A percentile compares a stretch with the other conserved stretches of the same genome.
Evolutionary conservation across 1,140 invertebrate genomes (phyloP).

Genomic region (Leptopilina clavipes): DNA sequence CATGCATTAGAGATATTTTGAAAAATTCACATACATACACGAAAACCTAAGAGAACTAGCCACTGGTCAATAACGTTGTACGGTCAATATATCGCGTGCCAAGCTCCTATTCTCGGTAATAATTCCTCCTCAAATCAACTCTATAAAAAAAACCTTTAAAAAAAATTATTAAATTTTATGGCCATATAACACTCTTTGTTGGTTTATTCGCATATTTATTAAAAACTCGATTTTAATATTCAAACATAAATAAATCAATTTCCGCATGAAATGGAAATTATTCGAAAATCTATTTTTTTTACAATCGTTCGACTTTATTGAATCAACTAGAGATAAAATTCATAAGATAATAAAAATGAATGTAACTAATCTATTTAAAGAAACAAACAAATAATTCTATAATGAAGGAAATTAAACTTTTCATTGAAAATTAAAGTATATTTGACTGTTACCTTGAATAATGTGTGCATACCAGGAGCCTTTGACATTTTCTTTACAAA

Average conservation of each 20-base stretch:
- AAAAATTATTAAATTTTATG: conserved; percentile 54
- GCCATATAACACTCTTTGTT: not conserved
- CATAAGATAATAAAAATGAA: not conserved
- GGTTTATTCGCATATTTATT: not conserved
- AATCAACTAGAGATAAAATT: too few species aligned
- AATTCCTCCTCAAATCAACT: conserved; percentile 57
- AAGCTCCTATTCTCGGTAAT: conserved; percentile 50
- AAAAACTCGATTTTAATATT: not conserved
- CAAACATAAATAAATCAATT: not conserved
- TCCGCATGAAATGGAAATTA: too few species aligned
- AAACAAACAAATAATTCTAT: not conserved
- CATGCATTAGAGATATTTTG: conserved; percentile 2
- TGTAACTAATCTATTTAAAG: not conserved
- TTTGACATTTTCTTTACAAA: conserved; percentile 58
- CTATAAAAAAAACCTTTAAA: conserved; percentile 38
- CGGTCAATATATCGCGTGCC: conserved; percentile 73
- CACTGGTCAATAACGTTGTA: conserved; percentile 68
- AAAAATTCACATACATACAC: not conserved
- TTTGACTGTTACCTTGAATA: conserved; percentile 35
- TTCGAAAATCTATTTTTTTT: too few species aligned
- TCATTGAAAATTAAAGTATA: not conserved
- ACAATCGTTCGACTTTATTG: too few species aligned
- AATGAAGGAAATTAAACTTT: not conserved
- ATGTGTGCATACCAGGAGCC: conserved; percentile 43
- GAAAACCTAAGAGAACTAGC: conserved; percentile 48